Conservation (phyloP, 2,888 invertebrate species). For the Nemoura dubitans region DNA sequence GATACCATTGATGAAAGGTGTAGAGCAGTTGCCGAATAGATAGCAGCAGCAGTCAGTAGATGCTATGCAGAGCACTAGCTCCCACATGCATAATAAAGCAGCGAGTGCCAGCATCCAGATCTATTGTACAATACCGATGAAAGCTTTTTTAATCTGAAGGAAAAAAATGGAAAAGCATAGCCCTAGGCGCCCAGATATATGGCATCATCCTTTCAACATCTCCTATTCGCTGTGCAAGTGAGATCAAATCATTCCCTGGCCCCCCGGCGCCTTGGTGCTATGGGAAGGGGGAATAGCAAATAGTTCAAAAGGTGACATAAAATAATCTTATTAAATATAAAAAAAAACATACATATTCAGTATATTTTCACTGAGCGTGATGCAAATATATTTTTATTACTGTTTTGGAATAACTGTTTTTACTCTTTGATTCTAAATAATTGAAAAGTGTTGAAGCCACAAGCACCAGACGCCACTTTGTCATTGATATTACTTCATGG, state of each 20-base stretch:
- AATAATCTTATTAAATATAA: neutral
- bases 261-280: neutral
- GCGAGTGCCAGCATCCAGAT: neutral
- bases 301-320: neutral
- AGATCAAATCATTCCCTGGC: neutral
- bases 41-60: neutral
- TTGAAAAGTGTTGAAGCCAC: no score
- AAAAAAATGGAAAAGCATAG: conserved; percentile 33
- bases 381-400: no score
- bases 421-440: no score
- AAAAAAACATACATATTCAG: no score
- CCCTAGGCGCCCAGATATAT: neutral
- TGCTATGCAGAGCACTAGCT: neutral
- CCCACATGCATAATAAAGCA: neutral
- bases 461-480: no score
- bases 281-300: neutral
- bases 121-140: conserved; percentile 35
- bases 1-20: neutral
- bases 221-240: neutral
- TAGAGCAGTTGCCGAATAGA: neutral
- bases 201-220: conserved; percentile 10
- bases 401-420: no score
- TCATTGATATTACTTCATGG: no score
- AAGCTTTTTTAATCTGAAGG: conserved; percentile 37
- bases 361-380: no score